These are phyloP conservation scores for Aldabrachelys gigantea DNA, from an alignment of 2,113 vertebrate species.

Conservation along the genomic window DNA sequence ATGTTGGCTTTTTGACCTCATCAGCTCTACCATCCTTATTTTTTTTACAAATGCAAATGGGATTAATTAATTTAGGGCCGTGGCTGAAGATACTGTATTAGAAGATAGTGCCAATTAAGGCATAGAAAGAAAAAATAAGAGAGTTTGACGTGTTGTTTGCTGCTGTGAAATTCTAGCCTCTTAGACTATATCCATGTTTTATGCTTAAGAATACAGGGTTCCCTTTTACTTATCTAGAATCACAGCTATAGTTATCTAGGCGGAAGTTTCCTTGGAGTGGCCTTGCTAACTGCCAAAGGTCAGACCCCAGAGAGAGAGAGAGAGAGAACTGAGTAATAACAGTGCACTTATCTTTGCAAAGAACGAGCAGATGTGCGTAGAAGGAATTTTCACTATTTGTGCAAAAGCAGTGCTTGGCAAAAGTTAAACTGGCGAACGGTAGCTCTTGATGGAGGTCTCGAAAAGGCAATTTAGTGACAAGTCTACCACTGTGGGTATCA, in stretches of 20 bases:
- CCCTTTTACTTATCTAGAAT: neutral
- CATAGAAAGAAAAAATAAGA: neutral
- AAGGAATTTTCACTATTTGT: neutral
- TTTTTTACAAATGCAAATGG: fast-evolving
- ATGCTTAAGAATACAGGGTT: neutral
- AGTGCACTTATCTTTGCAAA: neutral
- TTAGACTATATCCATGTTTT: neutral
- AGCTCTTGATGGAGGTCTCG: neutral
- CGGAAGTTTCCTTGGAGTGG: neutral
- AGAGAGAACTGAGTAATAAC: neutral
- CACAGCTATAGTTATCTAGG: neutral
- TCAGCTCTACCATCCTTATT: neutral
- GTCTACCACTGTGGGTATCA: neutral
- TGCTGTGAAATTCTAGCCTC: neutral
- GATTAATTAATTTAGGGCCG: neutral
- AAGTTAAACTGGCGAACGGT: neutral
- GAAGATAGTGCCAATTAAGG: neutral
- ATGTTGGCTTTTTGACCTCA: neutral
- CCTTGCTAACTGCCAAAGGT: neutral
- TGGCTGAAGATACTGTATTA: fast-evolving
- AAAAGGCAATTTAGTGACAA: neutral
- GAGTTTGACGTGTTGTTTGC: neutral
- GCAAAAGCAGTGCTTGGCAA: neutral
- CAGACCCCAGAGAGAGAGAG: neutral
- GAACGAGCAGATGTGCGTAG: neutral